A percentile compares a stretch with the other conserved stretches of the same genome.
These are phyloP conservation scores for Saccostrea echinata DNA, from an alignment of 1,140 invertebrate species.

Conservation along the genomic window DNA sequence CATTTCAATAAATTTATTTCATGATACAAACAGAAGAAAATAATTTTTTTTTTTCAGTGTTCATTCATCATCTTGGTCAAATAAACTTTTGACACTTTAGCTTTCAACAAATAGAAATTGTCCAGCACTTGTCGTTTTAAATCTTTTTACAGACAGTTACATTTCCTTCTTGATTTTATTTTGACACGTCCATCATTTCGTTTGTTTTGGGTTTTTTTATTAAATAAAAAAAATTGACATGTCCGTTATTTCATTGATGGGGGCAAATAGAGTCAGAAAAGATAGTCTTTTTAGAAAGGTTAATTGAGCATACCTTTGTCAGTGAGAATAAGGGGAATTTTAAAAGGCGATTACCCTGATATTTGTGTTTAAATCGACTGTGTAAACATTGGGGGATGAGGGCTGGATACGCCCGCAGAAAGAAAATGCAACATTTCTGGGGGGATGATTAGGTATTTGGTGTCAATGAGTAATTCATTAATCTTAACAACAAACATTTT, in stretches of 20 bases:
- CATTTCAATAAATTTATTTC: no score
- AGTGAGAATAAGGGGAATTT: conserved; percentile 27
- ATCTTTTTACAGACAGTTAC: no score
- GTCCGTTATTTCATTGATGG: conserved; percentile 3
- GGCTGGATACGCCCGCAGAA: not conserved
- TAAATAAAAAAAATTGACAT: not conserved
- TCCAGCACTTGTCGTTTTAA: no score
- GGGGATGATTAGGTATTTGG: not conserved
- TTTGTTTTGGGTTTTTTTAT: not conserved
- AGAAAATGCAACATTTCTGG: conserved; percentile 8
- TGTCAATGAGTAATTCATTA: conserved; percentile 12
- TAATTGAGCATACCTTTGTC: conserved; percentile 33
- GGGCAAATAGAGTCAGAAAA: conserved; percentile 17
- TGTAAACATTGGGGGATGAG: conserved; percentile 4
- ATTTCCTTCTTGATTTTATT: no score
- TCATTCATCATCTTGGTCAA: no score
- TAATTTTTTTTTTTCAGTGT: no score
- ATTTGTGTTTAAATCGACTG: conserved; percentile 33
- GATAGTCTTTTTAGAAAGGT: conserved; percentile 5
- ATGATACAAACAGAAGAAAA: no score
- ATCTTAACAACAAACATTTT: not conserved
- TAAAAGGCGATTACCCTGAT: conserved; percentile 28
- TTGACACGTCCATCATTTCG: no score
- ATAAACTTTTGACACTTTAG: no score
- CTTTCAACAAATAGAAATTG: no score